phyloP scores from a whole-genome alignment of 2,888 invertebrate species.

The Coelinius sp. region DNA sequence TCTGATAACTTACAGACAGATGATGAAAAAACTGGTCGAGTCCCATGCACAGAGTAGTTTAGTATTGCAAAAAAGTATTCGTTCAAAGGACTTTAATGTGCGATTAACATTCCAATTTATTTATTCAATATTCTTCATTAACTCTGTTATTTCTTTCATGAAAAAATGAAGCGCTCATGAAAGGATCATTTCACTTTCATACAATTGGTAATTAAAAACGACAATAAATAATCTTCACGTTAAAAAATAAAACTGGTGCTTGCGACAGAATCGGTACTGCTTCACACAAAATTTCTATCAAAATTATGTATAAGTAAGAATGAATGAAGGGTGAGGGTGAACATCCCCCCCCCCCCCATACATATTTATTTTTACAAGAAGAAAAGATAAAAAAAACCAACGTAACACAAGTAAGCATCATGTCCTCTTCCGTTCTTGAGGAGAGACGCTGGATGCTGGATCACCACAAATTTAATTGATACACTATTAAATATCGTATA shows the following conservation, averaged over 20 bases:
- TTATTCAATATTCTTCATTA: conserved; percentile 1
- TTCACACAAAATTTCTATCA: conserved; percentile 21
- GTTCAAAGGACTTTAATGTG: conserved; percentile 39
- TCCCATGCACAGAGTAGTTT: conserved; percentile 54
- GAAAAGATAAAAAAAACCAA: conserved; percentile 16
- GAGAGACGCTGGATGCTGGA: conserved; percentile 13
- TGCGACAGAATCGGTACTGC: conserved; percentile 30
- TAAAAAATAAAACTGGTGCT: conserved; percentile 17
- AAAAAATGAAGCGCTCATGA: conserved; percentile 32
- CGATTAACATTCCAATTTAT: conserved; percentile 45
- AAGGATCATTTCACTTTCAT: conserved; percentile 1
- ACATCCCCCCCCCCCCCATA: conserved; percentile 5
- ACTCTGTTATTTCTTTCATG: conserved; percentile 17
- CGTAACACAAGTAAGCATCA: not conserved
- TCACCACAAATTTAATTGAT: not conserved
- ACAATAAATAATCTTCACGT: conserved; percentile 32
- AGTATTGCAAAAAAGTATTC: conserved; percentile 46
- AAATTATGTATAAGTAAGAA: conserved; percentile 13
- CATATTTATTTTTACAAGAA: conserved; percentile 1
- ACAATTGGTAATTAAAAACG: conserved; percentile 32
- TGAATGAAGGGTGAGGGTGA: conserved; percentile 14
- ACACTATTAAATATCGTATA: conserved; percentile 2
- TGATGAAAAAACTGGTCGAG: conserved; percentile 51
- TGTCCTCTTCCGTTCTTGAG: conserved; percentile 22
- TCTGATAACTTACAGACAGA: conserved; percentile 47